Evolutionary conservation across 2,797 vertebrate genomes (phyloP), one percentile per base, ranked within the genome.

Genomic region (Danio aesculapii): DNA sequence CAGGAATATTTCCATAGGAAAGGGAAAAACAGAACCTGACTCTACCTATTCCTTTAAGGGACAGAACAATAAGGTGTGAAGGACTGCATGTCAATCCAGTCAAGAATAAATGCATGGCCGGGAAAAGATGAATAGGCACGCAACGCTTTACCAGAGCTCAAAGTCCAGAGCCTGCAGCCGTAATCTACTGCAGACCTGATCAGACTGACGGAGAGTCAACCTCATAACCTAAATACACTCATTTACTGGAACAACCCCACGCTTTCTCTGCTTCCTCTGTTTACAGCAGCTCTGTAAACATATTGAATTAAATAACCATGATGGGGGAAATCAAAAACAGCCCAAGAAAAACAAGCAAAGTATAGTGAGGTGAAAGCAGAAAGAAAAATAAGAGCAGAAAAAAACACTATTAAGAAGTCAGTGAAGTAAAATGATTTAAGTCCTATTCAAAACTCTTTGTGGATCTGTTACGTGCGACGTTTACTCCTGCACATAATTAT

Each of bases 81-180:
- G 30, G 67, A 53, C 58, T 44, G 58, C 55, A 63, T 71, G 58
- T 46, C 47, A 71, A n/a, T 63, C 17, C 12, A 4, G 43, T 53
- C 58, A 79, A 63, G 17, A 62, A 79, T 79, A 46, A 71, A 30
- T 79, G 47, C 67, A 79, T 14, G 5, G 12, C 67, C 9, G 4
- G n/a, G 12, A 62, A 57, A 70, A 44, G 47, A 79, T 77, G 19
- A 77, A 77, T 30, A 79, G 57, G 21, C 57, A 58, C 43, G 67
- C 14, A 70, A 53, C 6, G 67, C 47, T 69, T 58, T 30, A 69
- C 55, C 21, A 9, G 44, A 53, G 58, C 47, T 19, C 57, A 52
- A 39, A 43, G 66, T 46, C 12, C 3, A 3, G 16, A 78, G 64
- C 55, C 66, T 19, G 12, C 13, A 50, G 64, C 76, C 58, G 16